Evolutionary conservation across 2,113 vertebrate species (phyloP), one percentile per base, ranked within the genome.

Genomic region (Psilopsiagon aymara): DNA sequence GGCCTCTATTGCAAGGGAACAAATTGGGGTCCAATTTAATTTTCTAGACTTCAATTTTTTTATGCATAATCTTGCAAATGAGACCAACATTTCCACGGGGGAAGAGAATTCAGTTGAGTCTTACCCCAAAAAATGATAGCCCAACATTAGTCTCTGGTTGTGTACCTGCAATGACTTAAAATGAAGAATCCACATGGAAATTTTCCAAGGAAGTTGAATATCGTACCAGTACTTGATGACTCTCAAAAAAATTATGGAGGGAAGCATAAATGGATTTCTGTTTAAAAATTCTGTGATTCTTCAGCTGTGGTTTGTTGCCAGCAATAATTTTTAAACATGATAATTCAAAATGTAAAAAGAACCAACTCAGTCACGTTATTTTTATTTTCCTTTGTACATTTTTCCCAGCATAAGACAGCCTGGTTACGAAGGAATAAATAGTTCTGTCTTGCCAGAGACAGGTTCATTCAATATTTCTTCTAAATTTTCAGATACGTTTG

Each of bases 321-420:
- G 33, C 51, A 90, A 73, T 88, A 35, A 39, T 62, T 92, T 95
- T 90, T 82, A 91, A 92, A 59, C 52, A 62, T 70, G 46, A 82
- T 12, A 25, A 64, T 86, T 91, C 74, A 96, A 87, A 93, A 88
- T 20, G 6, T 33, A 64, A 79, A 74, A 94, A 93, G 67, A 95
- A 84, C 7, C 16, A 73, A 75, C 43, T 82, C 13, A 12, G 75
- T 57, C 29, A 20, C 2, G 0, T 87, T 71, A 74, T 13, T n/a
- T 92, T 53, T 92, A n/a, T 92, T 93, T 67, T 29, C 59, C 70
- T 90, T 49, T 69, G 51, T 67, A 66, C 78, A 12, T 93, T 63
- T 66, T 85, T 90, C 33, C 39, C 15, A 63, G 90, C 73, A 33
- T 66, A 70, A 95, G 62, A 64, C 44, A 39, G 2, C 27, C 27